Evolutionary conservation across 1,140 invertebrate genomes (phyloP), one percentile per base, ranked within the genome.

Genomic region (Anoplolepis gracilipes): DNA sequence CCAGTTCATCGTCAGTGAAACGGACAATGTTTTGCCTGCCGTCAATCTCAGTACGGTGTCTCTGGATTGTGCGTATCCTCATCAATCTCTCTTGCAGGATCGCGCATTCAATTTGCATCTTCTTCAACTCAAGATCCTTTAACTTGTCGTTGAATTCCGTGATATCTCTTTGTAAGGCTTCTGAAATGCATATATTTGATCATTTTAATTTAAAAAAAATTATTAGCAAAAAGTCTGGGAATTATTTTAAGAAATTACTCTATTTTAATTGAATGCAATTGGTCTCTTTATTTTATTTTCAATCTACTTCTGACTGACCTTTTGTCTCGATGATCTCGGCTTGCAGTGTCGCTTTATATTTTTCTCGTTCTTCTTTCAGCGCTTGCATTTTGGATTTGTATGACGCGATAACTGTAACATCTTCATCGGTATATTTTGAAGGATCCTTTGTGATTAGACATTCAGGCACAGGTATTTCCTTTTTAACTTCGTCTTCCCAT

Each of bases 401-500:
- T 1, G 96, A 95, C 49, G 94, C 94, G 42, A 97, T 94, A 3
- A 91, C 87, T 16, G 94, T 92, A 1, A 96, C 85, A 85, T 97
- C 96, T 8, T 96, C 95, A 75, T 96, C 95, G 57, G 95, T 96
- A 70, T 94, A 97, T 59, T 96, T 93, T 86, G 95, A 95, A 0
- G 96, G 96, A 69, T 88, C 36, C 92, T 97, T 97, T 78, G 96
- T 94, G 95, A 97, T 22, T 5, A 90, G 95, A 87, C 97, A 97
- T 46, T 95, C 93, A 0, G 97, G 97, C 90, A 95, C 95, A 0
- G 96, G 96, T 19, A 97, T 95, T 16, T 96, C 96, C 86, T 96
- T 97, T 92, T 96, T 96, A 39, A 97, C 95, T 91, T 97, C 96
- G 89, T 97, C 97, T 90, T 97, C 96, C 96, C 96, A 97, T 36